A percentile compares a stretch with the other conserved stretches of the same genome.
phyloP scores from a whole-genome alignment of 1,140 invertebrate genomes.

The Araneus ventricosus region DNA sequence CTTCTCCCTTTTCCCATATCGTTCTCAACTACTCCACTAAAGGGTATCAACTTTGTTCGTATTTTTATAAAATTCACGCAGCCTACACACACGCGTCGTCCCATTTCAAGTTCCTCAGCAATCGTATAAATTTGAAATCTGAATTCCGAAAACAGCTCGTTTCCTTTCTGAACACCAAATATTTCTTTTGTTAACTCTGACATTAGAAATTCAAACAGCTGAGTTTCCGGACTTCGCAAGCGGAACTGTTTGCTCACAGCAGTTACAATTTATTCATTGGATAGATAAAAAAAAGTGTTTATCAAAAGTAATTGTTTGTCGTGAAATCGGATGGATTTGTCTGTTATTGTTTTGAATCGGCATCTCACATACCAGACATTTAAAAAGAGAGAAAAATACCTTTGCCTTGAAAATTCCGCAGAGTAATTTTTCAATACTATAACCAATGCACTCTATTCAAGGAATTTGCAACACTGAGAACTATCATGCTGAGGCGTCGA shows the following conservation, averaged over 20 bases:
- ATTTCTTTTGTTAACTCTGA: constrained; percentile 1
- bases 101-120: constrained; percentile 8
- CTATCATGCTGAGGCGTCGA: too few species aligned
- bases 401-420: too few species aligned
- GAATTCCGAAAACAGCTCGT: not conserved
- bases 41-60: not conserved
- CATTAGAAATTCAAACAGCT: constrained; percentile 47
- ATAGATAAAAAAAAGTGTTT: not conserved
- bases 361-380: not conserved
- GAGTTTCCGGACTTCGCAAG: not conserved
- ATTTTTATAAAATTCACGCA: constrained; percentile 20
- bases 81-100: not conserved
- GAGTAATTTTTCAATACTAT: too few species aligned
- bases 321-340: not conserved
- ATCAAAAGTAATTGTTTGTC: not conserved
- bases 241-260: not conserved
- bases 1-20: not conserved
- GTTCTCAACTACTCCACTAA: not conserved
- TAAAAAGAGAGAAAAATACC: not conserved
- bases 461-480: too few species aligned
- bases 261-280: constrained; percentile 33
- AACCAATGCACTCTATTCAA: too few species aligned
- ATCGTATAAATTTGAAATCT: constrained; percentile 27
- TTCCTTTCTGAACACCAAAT: not conserved
- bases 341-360: not conserved